These are phyloP conservation scores for Ciconia nigra DNA, from an alignment of 2,797 vertebrate species.

Conservation along the genomic window DNA sequence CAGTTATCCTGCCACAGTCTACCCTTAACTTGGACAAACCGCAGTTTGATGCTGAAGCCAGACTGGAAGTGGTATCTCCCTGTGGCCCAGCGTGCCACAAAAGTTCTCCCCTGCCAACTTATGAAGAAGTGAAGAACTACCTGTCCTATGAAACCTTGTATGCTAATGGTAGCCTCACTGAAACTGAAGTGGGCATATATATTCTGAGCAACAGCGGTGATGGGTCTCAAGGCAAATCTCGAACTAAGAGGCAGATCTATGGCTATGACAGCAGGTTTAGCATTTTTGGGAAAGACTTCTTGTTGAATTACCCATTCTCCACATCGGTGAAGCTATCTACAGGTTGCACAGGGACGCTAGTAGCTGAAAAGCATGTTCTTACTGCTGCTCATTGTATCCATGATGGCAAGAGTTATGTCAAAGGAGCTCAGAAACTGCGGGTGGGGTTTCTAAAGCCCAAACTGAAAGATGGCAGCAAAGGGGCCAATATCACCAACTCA, in stretches of 20 bases:
- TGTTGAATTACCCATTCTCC: constrained; percentile 94
- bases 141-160: constrained; percentile 94
- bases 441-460: constrained; percentile 92
- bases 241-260: constrained; percentile 93
- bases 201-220: constrained; percentile 66
- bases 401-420: constrained; percentile 95
- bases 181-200: constrained; percentile 90
- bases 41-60: constrained; percentile 83
- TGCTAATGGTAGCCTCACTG: constrained; percentile 85
- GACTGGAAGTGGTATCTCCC: constrained; percentile 84
- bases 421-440: constrained; percentile 93
- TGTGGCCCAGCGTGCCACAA: constrained; percentile 93
- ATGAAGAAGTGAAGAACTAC: constrained; percentile 84
- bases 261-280: constrained; percentile 93
- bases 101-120: constrained; percentile 80
- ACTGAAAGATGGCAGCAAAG: constrained; percentile 75
- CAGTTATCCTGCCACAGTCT: constrained; percentile 87
- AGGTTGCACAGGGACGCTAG: constrained; percentile 92
- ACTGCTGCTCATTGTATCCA: constrained; percentile 97
- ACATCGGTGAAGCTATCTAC: constrained; percentile 96
- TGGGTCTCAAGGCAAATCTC: constrained; percentile 65
- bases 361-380: constrained; percentile 92
- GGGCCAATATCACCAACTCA: constrained; percentile 73
- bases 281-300: constrained; percentile 90
- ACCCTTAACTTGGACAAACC: constrained; percentile 80